A percentile compares a stretch with the other conserved stretches of the same genome.
These are phyloP conservation scores for Poeciliopsis presidionis DNA, from an alignment of 2,797 vertebrate genomes.

Conservation along the genomic window DNA sequence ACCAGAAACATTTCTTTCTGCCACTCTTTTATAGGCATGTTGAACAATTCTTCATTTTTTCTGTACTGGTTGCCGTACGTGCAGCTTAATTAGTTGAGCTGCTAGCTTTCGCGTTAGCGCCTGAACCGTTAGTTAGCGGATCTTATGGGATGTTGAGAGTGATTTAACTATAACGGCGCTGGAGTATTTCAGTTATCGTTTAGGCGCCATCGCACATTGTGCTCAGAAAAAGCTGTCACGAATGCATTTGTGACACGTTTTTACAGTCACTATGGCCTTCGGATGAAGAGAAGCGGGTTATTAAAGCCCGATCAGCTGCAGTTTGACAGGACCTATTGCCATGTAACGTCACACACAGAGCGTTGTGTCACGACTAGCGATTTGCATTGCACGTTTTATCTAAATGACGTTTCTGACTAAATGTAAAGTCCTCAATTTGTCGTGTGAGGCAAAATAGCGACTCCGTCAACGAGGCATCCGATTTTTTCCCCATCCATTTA, in stretches of 20 bases:
- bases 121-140: slow-evolving; percentile 20
- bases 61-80: neutral
- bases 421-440: neutral
- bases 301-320: slow-evolving; percentile 20
- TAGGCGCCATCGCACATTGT: neutral
- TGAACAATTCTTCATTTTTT: neutral
- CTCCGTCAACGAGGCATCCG: neutral
- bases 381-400: neutral
- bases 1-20: neutral
- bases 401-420: neutral
- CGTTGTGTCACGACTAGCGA: slow-evolving; percentile 3
- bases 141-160: slow-evolving; percentile 38
- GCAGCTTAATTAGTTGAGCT: neutral
- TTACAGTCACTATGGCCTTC: neutral
- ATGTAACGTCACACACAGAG: neutral
- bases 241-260: too few species aligned
- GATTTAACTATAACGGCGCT: neutral
- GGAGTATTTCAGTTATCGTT: neutral
- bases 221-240: neutral
- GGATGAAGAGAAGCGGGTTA: neutral
- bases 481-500: neutral
- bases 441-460: neutral
- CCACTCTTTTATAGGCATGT: neutral
- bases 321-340: slow-evolving; percentile 5
- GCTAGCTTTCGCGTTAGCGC: slow-evolving; percentile 7